A percentile compares a stretch with the other conserved stretches of the same genome.
Conservation (phyloP, 2,797 vertebrate genomes). For the Anguilla megastoma region DNA sequence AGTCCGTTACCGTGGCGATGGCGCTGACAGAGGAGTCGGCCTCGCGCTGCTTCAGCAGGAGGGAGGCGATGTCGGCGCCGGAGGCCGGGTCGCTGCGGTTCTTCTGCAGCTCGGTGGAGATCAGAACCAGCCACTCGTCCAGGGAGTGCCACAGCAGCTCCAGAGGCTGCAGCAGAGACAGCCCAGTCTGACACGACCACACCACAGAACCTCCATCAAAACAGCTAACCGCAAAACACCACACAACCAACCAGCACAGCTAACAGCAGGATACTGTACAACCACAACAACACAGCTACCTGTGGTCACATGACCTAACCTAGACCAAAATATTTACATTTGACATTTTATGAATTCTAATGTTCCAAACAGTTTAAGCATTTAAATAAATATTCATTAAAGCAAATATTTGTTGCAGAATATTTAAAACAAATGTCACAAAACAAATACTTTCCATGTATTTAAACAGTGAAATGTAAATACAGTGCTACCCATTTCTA, state of each 20-base stretch:
- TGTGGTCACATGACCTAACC: neutral
- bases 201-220: neutral
- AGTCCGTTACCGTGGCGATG: constrained; percentile 41
- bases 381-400: too few species aligned
- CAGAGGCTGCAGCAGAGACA: constrained; percentile 76
- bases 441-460: too few species aligned
- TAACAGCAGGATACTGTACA: neutral
- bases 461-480: too few species aligned
- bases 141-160: constrained; percentile 98
- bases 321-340: neutral
- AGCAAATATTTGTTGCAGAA: too few species aligned
- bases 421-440: too few species aligned
- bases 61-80: constrained; percentile 84
- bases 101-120: constrained; percentile 90
- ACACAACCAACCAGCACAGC: too few species aligned
- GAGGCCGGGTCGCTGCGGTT: constrained; percentile 75
- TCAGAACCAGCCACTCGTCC: constrained; percentile 96
- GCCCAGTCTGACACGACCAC: neutral
- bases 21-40: constrained; percentile 67
- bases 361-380: too few species aligned
- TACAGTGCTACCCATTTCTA: too few species aligned
- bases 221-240: neutral
- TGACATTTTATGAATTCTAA: too few species aligned
- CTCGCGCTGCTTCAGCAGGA: constrained; percentile 89
- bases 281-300: neutral